These are phyloP conservation scores for Rugalucina vietnamica DNA, from an alignment of 2,888 invertebrate species.

Conservation along the genomic window DNA sequence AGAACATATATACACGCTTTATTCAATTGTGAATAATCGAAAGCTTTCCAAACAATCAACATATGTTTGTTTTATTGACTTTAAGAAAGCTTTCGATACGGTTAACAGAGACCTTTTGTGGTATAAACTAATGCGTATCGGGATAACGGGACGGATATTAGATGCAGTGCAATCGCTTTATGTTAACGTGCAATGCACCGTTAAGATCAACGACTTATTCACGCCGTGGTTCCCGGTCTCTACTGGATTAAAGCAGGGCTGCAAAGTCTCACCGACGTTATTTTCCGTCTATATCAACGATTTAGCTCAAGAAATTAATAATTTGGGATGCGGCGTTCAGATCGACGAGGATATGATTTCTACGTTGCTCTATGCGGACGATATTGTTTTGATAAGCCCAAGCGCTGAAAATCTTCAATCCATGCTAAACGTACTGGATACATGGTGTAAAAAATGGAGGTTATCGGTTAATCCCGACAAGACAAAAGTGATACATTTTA, in stretches of 20 bases:
- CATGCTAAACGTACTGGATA: too few species aligned
- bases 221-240: neutral
- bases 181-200: neutral
- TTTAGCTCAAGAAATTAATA: neutral
- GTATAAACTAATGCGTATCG: conserved; percentile 25
- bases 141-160: conserved; percentile 24
- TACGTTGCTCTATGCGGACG: too few species aligned
- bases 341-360: too few species aligned
- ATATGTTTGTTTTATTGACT: conserved; percentile 42
- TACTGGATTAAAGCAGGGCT: neutral
- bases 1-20: conserved; percentile 42
- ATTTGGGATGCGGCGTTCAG: too few species aligned
- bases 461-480: too few species aligned
- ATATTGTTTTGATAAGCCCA: too few species aligned
- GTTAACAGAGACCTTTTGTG: conserved; percentile 29
- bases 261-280: neutral
- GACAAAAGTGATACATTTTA: too few species aligned
- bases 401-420: too few species aligned
- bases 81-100: conserved; percentile 36
- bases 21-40: conserved; percentile 26
- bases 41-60: conserved; percentile 22
- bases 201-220: neutral
- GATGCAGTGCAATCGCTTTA: conserved; percentile 31
- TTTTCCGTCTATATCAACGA: neutral
- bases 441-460: too few species aligned